A percentile compares a stretch with the other conserved stretches of the same genome.
These are phyloP conservation scores for Cantharis flavilabris DNA, from an alignment of 2,888 invertebrate genomes.

Conservation along the genomic window DNA sequence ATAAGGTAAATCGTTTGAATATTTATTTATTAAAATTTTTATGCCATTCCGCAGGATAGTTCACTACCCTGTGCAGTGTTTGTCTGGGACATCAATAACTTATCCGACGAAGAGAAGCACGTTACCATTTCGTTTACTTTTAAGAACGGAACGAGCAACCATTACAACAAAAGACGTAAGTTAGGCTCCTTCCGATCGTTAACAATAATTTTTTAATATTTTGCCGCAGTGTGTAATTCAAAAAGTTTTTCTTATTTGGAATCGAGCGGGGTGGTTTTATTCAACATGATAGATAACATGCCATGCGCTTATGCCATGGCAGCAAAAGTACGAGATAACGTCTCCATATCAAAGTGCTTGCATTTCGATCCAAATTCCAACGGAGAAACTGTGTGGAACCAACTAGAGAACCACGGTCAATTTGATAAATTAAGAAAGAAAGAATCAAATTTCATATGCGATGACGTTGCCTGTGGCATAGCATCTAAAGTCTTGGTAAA, in stretches of 20 bases:
- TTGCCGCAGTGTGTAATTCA: slow-evolving; percentile 56
- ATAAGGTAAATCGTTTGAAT: slow-evolving; percentile 67
- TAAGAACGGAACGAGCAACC: slow-evolving; percentile 80
- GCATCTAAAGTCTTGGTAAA: slow-evolving; percentile 67
- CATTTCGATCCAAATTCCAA: slow-evolving; percentile 72
- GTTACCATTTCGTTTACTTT: slow-evolving; percentile 90
- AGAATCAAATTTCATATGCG: slow-evolving; percentile 43
- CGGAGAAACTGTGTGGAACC: slow-evolving; percentile 76
- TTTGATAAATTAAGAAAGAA: slow-evolving; percentile 53
- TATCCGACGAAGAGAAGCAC: slow-evolving; percentile 67
- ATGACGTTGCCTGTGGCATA: slow-evolving; percentile 63
- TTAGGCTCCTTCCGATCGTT: neutral
- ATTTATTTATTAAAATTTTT: slow-evolving; percentile 39
- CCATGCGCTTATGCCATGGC: slow-evolving; percentile 70
- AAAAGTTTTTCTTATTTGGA: slow-evolving; percentile 58
- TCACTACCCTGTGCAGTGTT: slow-evolving; percentile 88
- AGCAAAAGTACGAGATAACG: slow-evolving; percentile 57
- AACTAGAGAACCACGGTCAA: slow-evolving; percentile 71
- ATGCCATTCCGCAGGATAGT: slow-evolving; percentile 76
- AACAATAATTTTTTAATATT: neutral
- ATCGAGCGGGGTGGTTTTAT: slow-evolving; percentile 67
- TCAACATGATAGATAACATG: slow-evolving; percentile 69
- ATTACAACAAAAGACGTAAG: slow-evolving; percentile 59
- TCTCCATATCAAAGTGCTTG: slow-evolving; percentile 63
- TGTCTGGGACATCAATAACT: slow-evolving; percentile 82